A percentile compares a stretch with the other conserved stretches of the same genome.
phyloP scores from a whole-genome alignment of 2,888 invertebrate species.

The Heteromyza rotundicornis region DNA sequence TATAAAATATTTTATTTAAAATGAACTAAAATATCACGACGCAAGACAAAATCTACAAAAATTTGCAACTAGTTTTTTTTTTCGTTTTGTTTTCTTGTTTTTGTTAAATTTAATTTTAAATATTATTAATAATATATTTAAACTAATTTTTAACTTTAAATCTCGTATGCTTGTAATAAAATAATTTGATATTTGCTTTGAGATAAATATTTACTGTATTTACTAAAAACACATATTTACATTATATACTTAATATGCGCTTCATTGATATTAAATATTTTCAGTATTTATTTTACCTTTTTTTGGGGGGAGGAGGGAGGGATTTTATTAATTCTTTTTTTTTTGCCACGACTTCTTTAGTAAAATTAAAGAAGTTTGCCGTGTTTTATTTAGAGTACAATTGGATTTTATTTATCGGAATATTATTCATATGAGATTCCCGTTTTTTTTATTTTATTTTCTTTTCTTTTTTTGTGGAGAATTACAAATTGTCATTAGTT shows the following conservation, averaged over 20 bases:
- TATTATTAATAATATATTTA: background rate
- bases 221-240: too few relatives aligned
- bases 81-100: background rate
- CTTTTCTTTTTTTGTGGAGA: too few relatives aligned
- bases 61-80: conserved; percentile 26
- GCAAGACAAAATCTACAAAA: conserved; percentile 23
- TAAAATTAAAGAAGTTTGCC: conserved; percentile 3
- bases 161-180: conserved; percentile 28
- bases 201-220: conserved; percentile 17
- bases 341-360: conserved; percentile 2
- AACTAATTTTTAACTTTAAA: background rate
- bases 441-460: too few relatives aligned
- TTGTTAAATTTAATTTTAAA: background rate
- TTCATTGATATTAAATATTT: too few relatives aligned
- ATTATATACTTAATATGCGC: too few relatives aligned
- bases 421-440: too few relatives aligned
- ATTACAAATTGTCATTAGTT: background rate
- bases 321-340: too few relatives aligned
- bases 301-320: too few relatives aligned
- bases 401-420: too few relatives aligned
- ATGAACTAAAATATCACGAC: conserved; percentile 17
- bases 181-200: conserved; percentile 33
- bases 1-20: background rate
- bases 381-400: too few relatives aligned
- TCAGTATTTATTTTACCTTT: too few relatives aligned